Percentiles rank a stretch among this genome's conserved stretches.
These are phyloP conservation scores for Mirounga angustirostris DNA, from an alignment of 2,113 vertebrate species.

Conservation along the genomic window DNA sequence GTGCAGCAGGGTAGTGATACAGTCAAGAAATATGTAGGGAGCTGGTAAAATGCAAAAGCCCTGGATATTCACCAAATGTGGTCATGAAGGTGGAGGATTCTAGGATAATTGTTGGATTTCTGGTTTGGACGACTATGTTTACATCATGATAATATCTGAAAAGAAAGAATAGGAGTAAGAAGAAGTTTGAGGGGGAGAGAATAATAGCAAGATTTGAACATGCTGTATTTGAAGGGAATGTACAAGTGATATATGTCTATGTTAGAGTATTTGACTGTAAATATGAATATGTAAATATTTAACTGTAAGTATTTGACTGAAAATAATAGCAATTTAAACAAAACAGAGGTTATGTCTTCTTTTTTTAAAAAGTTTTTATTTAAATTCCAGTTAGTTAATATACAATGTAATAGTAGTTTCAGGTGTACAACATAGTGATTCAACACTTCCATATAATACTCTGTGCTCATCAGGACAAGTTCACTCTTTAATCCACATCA, in stretches of 20 bases:
- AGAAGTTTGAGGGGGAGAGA: not conserved
- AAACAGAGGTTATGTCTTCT: not conserved
- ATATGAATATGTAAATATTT: not conserved
- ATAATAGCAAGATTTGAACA: constrained; percentile 8
- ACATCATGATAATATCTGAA: not conserved
- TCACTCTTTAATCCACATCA: not conserved
- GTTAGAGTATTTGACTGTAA: not conserved
- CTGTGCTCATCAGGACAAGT: not conserved
- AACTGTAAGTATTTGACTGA: not conserved
- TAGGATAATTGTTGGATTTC: not conserved
- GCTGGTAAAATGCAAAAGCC: not conserved
- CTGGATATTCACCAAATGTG: not conserved
- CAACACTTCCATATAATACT: not conserved
- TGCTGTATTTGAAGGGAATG: not conserved
- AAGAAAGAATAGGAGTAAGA: not conserved
- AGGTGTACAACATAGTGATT: not conserved
- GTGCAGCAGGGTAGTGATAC: not conserved
- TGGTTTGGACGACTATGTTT: not conserved
- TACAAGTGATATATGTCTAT: not conserved
- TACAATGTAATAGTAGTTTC: not conserved
- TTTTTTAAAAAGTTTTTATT: not conserved
- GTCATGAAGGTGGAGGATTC: not conserved
- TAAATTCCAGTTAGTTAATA: not conserved
- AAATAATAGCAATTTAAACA: constrained; percentile 40
- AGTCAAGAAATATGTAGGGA: not conserved